Evolutionary conservation across 2,797 vertebrate species (phyloP).

Genomic region (Triplophysa bombifrons): DNA sequence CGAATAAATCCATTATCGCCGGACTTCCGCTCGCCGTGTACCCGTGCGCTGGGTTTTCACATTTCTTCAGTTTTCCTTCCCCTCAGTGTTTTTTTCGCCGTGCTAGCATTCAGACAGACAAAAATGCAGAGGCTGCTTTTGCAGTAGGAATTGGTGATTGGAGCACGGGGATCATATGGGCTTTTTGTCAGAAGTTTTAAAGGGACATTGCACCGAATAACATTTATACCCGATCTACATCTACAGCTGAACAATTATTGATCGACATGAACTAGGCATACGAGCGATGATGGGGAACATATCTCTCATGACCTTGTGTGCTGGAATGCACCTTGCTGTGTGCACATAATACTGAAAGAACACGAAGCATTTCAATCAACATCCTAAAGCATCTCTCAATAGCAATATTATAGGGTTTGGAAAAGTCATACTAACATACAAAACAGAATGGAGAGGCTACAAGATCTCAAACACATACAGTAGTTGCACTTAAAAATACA

Average conservation of each 20-base stretch:
- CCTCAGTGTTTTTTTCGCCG: slow-evolving; percentile 64
- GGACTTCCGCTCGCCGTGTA: slow-evolving; percentile 82
- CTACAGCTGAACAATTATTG: not conserved
- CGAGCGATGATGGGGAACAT: not conserved
- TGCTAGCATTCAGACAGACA: slow-evolving; percentile 79
- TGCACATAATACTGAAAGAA: not conserved
- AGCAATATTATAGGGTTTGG: too few relatives aligned
- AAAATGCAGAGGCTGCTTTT: slow-evolving; percentile 83
- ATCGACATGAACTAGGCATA: not conserved
- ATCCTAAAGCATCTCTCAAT: too few relatives aligned
- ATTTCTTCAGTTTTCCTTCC: slow-evolving; percentile 74
- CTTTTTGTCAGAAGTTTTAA: slow-evolving; percentile 86
- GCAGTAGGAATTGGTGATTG: slow-evolving; percentile 85
- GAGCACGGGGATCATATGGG: slow-evolving; percentile 89
- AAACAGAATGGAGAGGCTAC: too few relatives aligned
- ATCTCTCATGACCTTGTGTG: slow-evolving; percentile 7
- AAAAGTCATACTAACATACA: not conserved
- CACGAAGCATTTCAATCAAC: too few relatives aligned
- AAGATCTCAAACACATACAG: slow-evolving; percentile 1
- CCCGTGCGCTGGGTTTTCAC: slow-evolving; percentile 73
- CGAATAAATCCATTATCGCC: slow-evolving; percentile 77
- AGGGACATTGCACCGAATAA: slow-evolving; percentile 79
- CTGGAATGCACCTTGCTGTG: not conserved
- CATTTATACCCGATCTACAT: not conserved
- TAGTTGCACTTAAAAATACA: not conserved